Conservation (phyloP, 2,113 vertebrate species). For the Calidris pugnax region DNA sequence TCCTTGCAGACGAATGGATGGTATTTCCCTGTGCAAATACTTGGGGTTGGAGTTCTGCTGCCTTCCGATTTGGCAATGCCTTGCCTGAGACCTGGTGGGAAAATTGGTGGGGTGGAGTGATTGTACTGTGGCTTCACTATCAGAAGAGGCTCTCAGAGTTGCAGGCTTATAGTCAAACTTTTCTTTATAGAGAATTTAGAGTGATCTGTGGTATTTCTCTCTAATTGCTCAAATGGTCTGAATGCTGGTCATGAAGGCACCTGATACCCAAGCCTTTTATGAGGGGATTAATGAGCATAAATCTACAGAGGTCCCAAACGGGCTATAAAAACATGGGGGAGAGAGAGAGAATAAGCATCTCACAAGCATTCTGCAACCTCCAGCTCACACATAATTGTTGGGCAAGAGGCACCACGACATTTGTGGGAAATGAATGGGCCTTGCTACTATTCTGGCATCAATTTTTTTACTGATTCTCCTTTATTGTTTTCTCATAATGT, state of each 20-base stretch:
- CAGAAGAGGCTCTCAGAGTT: background rate
- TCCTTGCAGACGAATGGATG: background rate
- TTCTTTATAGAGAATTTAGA: background rate
- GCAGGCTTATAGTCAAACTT: background rate
- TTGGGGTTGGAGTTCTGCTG: background rate
- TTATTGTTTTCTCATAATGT: background rate
- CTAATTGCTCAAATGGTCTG: constrained; percentile 31
- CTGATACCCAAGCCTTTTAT: constrained; percentile 10
- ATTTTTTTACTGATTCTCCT: background rate
- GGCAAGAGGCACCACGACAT: background rate
- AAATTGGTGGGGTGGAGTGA: background rate
- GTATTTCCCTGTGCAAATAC: background rate
- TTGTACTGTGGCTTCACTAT: background rate
- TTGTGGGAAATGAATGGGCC: background rate
- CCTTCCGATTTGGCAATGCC: background rate
- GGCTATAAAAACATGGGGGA: background rate
- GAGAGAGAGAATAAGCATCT: background rate
- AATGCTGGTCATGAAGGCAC: constrained; percentile 10
- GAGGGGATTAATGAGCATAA: constrained; percentile 7
- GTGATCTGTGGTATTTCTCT: background rate
- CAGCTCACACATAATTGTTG: background rate
- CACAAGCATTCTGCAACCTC: background rate
- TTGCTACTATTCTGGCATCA: background rate
- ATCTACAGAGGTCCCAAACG: background rate
- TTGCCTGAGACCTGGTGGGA: background rate